Conservation (phyloP, 2,888 invertebrate genomes). For the Toxonevra muliebris region DNA sequence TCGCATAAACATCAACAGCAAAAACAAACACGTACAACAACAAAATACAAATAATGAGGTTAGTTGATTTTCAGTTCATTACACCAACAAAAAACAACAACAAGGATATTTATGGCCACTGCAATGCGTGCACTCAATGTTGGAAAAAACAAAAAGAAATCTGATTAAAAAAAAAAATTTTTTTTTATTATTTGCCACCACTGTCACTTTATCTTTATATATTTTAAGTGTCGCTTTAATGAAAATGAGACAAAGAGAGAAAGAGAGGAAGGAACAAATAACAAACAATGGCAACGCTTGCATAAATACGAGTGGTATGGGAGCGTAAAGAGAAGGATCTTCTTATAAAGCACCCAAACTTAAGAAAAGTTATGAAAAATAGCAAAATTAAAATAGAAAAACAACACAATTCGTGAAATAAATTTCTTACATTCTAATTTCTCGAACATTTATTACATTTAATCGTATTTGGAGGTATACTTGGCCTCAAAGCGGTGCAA, state of each 20-base stretch:
- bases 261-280: background rate
- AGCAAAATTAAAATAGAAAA: too few relatives aligned
- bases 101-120: constrained; percentile 29
- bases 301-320: too few relatives aligned
- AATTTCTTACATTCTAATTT: too few relatives aligned
- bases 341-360: too few relatives aligned
- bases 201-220: background rate
- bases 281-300: too few relatives aligned
- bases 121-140: constrained; percentile 25
- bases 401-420: too few relatives aligned
- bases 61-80: constrained; percentile 19
- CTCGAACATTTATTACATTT: too few relatives aligned
- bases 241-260: background rate
- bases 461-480: too few relatives aligned
- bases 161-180: constrained; percentile 22
- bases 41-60: background rate
- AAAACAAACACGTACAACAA: too few relatives aligned
- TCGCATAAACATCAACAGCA: background rate
- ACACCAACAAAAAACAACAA: background rate
- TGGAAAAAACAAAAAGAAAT: constrained; percentile 16
- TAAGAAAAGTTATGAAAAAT: too few relatives aligned
- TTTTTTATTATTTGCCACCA: background rate
- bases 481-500: too few relatives aligned
- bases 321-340: too few relatives aligned
- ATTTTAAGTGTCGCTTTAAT: constrained; percentile 1